Base-by-base conservation (phyloP, 2,113 vertebrate species). In the Silurus meridionalis region DNA sequence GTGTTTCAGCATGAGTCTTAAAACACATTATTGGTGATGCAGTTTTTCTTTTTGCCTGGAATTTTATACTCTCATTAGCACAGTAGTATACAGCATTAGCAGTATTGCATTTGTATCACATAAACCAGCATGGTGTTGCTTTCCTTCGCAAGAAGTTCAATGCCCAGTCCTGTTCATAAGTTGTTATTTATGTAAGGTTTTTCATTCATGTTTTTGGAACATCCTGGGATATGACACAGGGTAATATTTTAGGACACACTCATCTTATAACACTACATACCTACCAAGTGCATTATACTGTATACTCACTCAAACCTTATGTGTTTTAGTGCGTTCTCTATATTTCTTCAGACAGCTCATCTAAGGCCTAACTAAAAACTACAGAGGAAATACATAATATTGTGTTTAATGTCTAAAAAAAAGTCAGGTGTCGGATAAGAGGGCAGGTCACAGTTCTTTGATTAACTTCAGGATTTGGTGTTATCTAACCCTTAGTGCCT, bases 401-500 rank as follows among this genome's bases (percentile, higher is more conserved):
- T 78, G 21, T 69, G 17, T 80, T 37, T 37, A 37, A 52, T 1
- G n/a, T 14, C n/a, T 10, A 13, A 50, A 37, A 25, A 25, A 19
- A 48, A 81, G 60, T 63, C 37, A 9, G 57, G 28, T 37, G 17
- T 15, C 37, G 46, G 37, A 19, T 17, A 8, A 8, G 9, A n/a
- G 60, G 5, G 21, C 37, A 37, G 37, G 46, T 58, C 17, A 10
- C 21, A 19, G 69, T 57, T 83, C 52, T 21, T 48, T 13, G 14
- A 13, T 14, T 37, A 17, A 63, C 58, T n/a, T 81, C 7, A 4
- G 57, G 25, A 17, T 52, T 14, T 5, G 5, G n/a, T 80, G 48
- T 60, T 80, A 80, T 80, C 37, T 60, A 80, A 80, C 64, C 77
- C 77, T n/a, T 21, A 10, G 64, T 69, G 77, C 77, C 53, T 58